These are phyloP conservation scores for Pseudomyrmex pallidus DNA, from an alignment of 1,140 invertebrate species.

Conservation along the genomic window DNA sequence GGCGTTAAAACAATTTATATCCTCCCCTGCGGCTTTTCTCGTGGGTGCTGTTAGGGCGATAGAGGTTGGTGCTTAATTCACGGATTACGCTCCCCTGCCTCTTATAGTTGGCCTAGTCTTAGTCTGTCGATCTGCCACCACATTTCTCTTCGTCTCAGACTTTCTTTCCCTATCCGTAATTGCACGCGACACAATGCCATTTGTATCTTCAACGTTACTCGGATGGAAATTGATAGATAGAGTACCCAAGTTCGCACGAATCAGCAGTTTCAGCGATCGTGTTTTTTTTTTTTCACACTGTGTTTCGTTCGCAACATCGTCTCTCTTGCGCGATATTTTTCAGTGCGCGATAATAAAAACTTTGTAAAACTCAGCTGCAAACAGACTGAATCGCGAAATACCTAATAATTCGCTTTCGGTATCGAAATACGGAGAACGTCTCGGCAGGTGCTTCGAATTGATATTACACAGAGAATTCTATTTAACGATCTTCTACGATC, in stretches of 20 bases:
- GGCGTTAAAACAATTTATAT: conserved; percentile 76
- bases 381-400: conserved; percentile 3
- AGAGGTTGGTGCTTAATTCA: conserved; percentile 69
- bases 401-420: neutral
- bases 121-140: conserved; percentile 26
- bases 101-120: conserved; percentile 1
- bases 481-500: conserved; percentile 25
- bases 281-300: too few relatives aligned
- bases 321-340: too few relatives aligned
- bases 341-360: conserved; percentile 2
- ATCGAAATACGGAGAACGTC: neutral
- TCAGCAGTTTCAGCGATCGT: too few relatives aligned
- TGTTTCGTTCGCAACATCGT: too few relatives aligned
- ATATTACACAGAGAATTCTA: conserved; percentile 7
- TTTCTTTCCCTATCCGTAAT: neutral
- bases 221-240: neutral
- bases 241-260: conserved; percentile 15
- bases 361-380: conserved; percentile 18
- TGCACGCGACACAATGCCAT: conserved; percentile 20
- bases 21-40: conserved; percentile 61
- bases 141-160: conserved; percentile 10
- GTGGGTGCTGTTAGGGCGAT: conserved; percentile 51
- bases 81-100: conserved; percentile 63
- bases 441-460: neutral
- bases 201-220: conserved; percentile 68